Percentiles rank a stretch among this genome's conserved stretches.
phyloP scores from a whole-genome alignment of 2,113 vertebrate genomes.

The Tiliqua scincoides region DNA sequence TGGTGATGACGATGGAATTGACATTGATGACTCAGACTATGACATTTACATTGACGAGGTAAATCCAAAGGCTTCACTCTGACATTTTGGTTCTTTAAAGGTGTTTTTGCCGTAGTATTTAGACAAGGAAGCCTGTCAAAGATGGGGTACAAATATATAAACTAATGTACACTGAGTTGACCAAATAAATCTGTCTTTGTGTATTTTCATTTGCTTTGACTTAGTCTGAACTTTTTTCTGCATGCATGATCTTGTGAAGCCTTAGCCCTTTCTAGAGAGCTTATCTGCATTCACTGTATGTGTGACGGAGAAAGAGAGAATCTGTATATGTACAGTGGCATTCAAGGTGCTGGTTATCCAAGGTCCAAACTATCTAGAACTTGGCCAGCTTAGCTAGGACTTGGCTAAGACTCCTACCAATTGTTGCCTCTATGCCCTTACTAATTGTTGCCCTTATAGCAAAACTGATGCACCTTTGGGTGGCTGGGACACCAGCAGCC shows the following conservation, averaged over 20 bases:
- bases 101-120: neutral
- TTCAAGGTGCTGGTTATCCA: no score
- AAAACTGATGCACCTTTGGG: no score
- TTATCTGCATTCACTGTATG: neutral
- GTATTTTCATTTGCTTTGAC: neutral
- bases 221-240: neutral
- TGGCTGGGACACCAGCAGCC: no score
- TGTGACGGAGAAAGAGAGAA: neutral
- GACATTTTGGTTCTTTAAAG: conserved; percentile 23
- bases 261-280: neutral
- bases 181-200: neutral
- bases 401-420: no score
- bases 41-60: conserved; percentile 94
- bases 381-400: no score
- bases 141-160: neutral
- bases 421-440: no score
- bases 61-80: conserved; percentile 41
- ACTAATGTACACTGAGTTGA: neutral
- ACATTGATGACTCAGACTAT: conserved; percentile 88
- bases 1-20: conserved; percentile 82
- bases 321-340: neutral
- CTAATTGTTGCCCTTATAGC: no score
- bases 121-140: neutral
- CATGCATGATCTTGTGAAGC: neutral
- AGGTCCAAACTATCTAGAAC: no score